Evolutionary conservation across 2,113 vertebrate genomes (phyloP).

Genomic region (Mionectes macconnelli): DNA sequence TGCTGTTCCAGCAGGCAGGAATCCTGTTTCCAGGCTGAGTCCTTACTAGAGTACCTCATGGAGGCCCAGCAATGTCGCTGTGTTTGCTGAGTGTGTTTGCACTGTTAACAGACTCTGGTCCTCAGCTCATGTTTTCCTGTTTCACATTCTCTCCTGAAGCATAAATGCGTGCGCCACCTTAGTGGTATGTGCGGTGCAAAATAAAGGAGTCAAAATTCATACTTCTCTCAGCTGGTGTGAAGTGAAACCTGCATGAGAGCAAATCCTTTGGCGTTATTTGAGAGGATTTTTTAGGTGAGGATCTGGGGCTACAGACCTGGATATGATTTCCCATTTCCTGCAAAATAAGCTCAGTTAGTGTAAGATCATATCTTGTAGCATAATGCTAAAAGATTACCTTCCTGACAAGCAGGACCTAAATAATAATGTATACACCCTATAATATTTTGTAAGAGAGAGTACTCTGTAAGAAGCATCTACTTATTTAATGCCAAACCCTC

Average conservation of each 20-base stretch:
- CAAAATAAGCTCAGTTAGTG: neutral
- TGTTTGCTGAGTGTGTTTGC: neutral
- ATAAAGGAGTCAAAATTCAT: neutral
- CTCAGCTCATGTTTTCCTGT: neutral
- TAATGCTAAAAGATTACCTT: neutral
- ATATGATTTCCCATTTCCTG: neutral
- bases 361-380: neutral
- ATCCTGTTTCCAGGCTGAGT: neutral
- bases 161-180: rapidly evolving
- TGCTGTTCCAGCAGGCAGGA: rapidly evolving
- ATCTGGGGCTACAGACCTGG: neutral
- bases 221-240: neutral
- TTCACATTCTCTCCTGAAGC: neutral
- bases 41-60: rapidly evolving
- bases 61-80: rapidly evolving
- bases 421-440: neutral
- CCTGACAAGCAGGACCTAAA: neutral
- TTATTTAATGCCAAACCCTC: neutral
- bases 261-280: neutral
- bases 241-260: neutral
- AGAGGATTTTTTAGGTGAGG: neutral
- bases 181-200: rapidly evolving
- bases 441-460: neutral
- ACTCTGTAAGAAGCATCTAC: neutral
- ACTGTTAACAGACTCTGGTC: neutral